Conservation (phyloP, 1,140 invertebrate genomes). For the Cydia pomonella region DNA sequence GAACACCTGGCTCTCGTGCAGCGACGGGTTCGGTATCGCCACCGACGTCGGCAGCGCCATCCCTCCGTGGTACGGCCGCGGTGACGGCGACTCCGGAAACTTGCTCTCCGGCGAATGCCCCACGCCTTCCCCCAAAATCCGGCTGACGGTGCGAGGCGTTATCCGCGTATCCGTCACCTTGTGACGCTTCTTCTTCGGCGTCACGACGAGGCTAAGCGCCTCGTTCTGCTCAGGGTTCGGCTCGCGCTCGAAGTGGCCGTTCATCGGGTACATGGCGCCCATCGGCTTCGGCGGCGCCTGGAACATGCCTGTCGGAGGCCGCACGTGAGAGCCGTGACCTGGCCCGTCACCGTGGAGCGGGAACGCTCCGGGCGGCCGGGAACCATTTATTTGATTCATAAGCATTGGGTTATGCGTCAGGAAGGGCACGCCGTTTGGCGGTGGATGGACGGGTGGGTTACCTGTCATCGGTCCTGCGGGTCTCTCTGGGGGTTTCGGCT, state of each 20-base stretch:
- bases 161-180: constrained; percentile 98
- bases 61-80: constrained; percentile 89
- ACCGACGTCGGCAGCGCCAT: constrained; percentile 95
- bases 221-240: constrained; percentile 94
- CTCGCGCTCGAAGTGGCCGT: constrained; percentile 86
- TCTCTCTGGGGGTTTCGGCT: constrained; percentile 89
- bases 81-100: constrained; percentile 84
- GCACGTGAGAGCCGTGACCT: constrained; percentile 86
- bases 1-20: constrained; percentile 97
- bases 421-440: constrained; percentile 71
- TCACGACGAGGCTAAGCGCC: constrained; percentile 95
- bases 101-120: constrained; percentile 83
- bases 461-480: constrained; percentile 82
- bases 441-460: constrained; percentile 80
- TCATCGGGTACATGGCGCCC: constrained; percentile 84
- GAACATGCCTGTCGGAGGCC: constrained; percentile 88
- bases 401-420: constrained; percentile 71
- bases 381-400: constrained; percentile 78
- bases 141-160: constrained; percentile 93
- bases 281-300: constrained; percentile 88
- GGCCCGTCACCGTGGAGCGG: constrained; percentile 77
- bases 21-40: constrained; percentile 96
- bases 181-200: constrained; percentile 97
- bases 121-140: constrained; percentile 90
- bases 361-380: constrained; percentile 80